Base-by-base conservation (phyloP, 2,888 invertebrate species). In the Hypolimnas misippus region DNA sequence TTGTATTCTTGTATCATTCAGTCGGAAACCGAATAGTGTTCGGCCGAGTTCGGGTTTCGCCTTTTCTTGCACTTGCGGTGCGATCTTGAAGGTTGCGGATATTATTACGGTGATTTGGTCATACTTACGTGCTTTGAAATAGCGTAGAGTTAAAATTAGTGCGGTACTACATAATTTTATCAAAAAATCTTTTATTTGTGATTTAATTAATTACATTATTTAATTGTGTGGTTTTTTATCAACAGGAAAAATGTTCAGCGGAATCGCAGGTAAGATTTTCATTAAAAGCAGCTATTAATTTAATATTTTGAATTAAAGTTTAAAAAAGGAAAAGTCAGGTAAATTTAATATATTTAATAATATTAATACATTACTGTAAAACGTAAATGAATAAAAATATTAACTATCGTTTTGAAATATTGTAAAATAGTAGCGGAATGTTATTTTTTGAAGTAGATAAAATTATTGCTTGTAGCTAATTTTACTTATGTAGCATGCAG, bases 201-300 rank as follows among this genome's bases (percentile, higher is more conserved):
- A 51, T 50, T 65, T 62, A 53, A 46, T 57, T 21, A 3, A 21
- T 46, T 12, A 40, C 17, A 58, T 62, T 53, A 49, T 59, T 64
- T 57, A 52, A 49, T 14, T 25, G 35, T 57, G 64, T 40, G 29
- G 54, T 62, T 57, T 61, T 64, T 66, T 64, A 63, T 57, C 57
- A 63, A 51, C 65, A 60, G 58, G 53, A 70, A 89, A 84, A 81
- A 92, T 92, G 92, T 92, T 92, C 79, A 91, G 88, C 77, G 86
- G 87, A 81, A 91, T 92, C 77, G 88, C 91, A 84, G 92, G 92
- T 91, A 66, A 81, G 70, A 55, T 46, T 19, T 58, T 6, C 46
- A 35, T 52, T 46, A 46, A 4, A 14, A 8, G 16, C 31, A 31
- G 12, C 44, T 52, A 31, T 58, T 14, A 5, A 12, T 3, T 19